These are phyloP conservation scores for Pteronura brasiliensis DNA, from an alignment of 2,113 vertebrate species.

Conservation along the genomic window DNA sequence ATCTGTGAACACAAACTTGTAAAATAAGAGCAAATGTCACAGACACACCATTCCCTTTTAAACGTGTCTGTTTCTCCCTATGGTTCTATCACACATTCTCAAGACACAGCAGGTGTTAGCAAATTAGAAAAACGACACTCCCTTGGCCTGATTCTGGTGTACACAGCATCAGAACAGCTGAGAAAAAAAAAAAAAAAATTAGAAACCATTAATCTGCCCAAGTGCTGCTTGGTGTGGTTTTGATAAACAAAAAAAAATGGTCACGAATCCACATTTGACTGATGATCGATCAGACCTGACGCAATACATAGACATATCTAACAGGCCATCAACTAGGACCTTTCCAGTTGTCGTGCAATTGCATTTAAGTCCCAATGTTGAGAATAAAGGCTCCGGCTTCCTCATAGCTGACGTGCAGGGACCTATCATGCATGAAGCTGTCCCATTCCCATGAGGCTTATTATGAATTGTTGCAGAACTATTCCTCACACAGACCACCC, in stretches of 20 bases:
- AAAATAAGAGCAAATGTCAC: conserved; percentile 29
- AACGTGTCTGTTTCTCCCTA: neutral
- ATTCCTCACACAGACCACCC: neutral
- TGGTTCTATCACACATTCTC: neutral
- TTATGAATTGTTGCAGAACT: neutral
- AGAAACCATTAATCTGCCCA: conserved; percentile 23
- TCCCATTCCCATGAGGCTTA: neutral
- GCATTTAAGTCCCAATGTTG: neutral
- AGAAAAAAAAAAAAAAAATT: neutral
- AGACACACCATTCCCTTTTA: neutral
- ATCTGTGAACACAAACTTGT: neutral
- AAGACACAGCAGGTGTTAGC: conserved; percentile 37
- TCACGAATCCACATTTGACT: neutral
- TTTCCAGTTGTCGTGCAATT: neutral
- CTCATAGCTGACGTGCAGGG: neutral
- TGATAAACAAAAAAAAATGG: conserved; percentile 25
- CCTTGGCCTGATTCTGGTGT: neutral
- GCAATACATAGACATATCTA: neutral
- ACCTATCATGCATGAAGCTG: neutral
- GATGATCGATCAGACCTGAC: neutral
- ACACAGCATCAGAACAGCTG: neutral
- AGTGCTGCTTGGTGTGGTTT: neutral
- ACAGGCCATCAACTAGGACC: neutral
- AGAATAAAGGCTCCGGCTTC: neutral
- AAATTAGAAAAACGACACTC: conserved; percentile 50